phyloP scores from a whole-genome alignment of 2,113 vertebrate genomes.

The Mesitornis unicolor region DNA sequence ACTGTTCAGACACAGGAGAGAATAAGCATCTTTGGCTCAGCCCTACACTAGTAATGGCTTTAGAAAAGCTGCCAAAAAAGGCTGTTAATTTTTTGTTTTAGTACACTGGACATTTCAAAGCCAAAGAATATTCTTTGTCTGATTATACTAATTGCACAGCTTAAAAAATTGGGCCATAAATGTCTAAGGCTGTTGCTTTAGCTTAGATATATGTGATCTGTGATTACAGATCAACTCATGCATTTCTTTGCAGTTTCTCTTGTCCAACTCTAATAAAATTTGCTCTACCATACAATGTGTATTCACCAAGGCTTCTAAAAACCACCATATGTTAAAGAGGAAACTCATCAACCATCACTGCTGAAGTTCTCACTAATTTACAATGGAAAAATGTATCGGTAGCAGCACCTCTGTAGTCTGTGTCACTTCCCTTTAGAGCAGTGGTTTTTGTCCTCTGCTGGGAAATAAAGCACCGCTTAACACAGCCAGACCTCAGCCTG shows the following conservation, averaged over 20 bases:
- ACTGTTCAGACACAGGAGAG: neutral
- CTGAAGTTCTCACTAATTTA: neutral
- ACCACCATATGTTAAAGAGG: fast-evolving
- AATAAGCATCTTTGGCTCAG: neutral
- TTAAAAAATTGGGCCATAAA: neutral
- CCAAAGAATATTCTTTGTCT: neutral
- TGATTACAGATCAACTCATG: neutral
- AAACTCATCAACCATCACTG: neutral
- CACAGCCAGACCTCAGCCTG: neutral
- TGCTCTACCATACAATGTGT: neutral
- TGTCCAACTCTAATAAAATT: neutral
- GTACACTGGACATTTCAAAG: neutral
- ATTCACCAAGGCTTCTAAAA: neutral
- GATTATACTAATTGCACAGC: neutral
- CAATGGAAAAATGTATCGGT: neutral
- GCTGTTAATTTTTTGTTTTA: neutral
- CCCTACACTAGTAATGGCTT: neutral
- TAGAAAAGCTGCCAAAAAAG: neutral
- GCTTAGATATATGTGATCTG: neutral
- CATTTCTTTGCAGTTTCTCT: neutral
- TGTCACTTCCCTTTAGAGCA: neutral
- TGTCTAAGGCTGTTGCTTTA: neutral
- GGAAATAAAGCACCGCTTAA: neutral
- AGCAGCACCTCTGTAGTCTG: neutral
- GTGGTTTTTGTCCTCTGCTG: neutral